Conservation (phyloP, 2,797 vertebrate genomes). For the Lepus oiostolus region DNA sequence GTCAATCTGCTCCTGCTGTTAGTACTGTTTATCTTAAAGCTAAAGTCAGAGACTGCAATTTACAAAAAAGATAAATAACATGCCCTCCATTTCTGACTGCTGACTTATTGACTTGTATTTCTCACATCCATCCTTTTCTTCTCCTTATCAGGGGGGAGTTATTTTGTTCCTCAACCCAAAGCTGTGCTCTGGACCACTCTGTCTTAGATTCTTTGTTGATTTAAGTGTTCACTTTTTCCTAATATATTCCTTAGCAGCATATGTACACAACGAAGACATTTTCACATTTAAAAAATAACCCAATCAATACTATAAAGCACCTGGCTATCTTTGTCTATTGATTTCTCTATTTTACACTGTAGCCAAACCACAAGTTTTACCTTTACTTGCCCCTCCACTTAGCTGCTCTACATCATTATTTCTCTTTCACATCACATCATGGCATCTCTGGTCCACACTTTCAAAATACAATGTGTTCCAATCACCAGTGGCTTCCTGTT, state of each 20-base stretch:
- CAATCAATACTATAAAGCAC: not conserved
- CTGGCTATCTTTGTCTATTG: not conserved
- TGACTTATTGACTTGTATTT: not conserved
- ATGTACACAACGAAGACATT: not conserved
- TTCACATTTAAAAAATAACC: not conserved
- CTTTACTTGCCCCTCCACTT: not conserved
- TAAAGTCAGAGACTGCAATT: not conserved
- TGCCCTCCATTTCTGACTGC: not conserved
- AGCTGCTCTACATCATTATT: not conserved
- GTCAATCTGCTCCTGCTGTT: accelerated
- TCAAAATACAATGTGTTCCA: not conserved
- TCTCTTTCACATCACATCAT: not conserved
- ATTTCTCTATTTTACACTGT: not conserved
- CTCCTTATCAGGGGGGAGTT: not conserved
- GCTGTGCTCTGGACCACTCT: not conserved
- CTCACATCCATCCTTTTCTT: not conserved
- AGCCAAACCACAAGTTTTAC: not conserved
- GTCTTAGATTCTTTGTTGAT: not conserved
- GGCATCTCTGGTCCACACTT: not conserved
- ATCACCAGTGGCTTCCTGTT: not conserved
- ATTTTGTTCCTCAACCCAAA: not conserved
- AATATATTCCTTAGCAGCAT: not conserved
- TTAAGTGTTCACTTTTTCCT: not conserved
- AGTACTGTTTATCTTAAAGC: not conserved
- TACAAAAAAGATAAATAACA: not conserved